Evolutionary conservation across 2,888 invertebrate genomes (phyloP), one percentile per base, ranked within the genome.

Genomic region (Ormyrus nitidulus): DNA sequence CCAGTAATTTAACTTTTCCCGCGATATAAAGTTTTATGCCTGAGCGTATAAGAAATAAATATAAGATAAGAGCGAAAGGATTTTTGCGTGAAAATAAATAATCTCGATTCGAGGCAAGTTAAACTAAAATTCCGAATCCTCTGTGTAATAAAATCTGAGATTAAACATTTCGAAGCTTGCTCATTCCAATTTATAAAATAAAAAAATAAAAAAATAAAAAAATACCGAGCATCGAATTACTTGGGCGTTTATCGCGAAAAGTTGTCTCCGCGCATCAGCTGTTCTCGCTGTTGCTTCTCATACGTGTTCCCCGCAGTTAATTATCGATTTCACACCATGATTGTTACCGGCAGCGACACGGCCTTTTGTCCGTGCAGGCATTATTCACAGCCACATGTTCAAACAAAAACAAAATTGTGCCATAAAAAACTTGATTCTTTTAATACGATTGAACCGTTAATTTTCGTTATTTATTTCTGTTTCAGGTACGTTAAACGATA

Each of bases 401-500:
- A 34, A 34, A 4, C 34, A 34, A 4, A 34, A 34, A 4, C 34
- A 34, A 34, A 34, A 34, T 2, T 1, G 34, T 34, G 34, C 34
- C 34, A 0, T 34, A 34, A 34, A 34, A 34, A 34, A 34, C 1
- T 34, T 34, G 4, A 4, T 34, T 19, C 19, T 19, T 51, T 53
- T 53, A 5, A n/a, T 2, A 44, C 7, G 7, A 68, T 53, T 6
- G n/a, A 69, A 9, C 13, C 44, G 9, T 48, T 70, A 58, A 70
- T 46, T 7, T 56, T 6, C 2, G n/a, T 66, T 19, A 64, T 68
- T 61, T 51, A 34, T 82, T 79, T 85, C 79, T 83, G 84, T 85
- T 85, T 59, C 83, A 85, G 84, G 85, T 85, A 84, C 56, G 84
- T 83, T 83, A 78, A 69, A 78, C 68, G 13, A 34, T 3, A 34